These are phyloP conservation scores for Neomorphus geoffroyi DNA, from an alignment of 2,797 vertebrate species.

Conservation along the genomic window DNA sequence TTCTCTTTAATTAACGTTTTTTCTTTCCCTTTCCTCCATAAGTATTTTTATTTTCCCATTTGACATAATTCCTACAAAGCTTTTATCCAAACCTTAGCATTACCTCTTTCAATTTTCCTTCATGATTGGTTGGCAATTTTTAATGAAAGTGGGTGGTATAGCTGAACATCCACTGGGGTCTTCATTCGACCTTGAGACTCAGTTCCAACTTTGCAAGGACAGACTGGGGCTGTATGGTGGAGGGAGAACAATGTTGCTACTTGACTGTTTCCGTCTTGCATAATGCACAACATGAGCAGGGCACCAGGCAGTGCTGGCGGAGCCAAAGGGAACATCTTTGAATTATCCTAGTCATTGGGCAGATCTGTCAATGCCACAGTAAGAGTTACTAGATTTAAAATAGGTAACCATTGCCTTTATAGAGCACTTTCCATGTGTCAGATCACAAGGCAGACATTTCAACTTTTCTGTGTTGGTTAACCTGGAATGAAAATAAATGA, in stretches of 20 bases:
- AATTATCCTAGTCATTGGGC: background rate
- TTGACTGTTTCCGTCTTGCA: background rate
- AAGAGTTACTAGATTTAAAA: background rate
- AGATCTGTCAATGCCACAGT: background rate
- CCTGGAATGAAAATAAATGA: background rate
- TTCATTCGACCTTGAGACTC: background rate
- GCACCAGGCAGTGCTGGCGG: background rate
- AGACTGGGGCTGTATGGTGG: fast-evolving
- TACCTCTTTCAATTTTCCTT: background rate
- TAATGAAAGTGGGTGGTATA: fast-evolving
- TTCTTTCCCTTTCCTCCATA: background rate
- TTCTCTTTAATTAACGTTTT: background rate
- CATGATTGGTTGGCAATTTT: background rate
- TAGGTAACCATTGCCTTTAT: background rate
- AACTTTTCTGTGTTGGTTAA: background rate
- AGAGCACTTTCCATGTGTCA: background rate
- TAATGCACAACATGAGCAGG: fast-evolving
- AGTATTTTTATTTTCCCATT: background rate
- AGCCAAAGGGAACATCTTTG: background rate
- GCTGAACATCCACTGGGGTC: background rate
- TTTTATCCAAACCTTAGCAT: background rate
- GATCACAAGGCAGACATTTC: background rate
- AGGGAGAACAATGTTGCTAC: fast-evolving
- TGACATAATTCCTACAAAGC: background rate
- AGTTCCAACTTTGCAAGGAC: background rate